These are phyloP conservation scores for Perodicticus potto DNA, from an alignment of 2,797 vertebrate species.

Conservation along the genomic window DNA sequence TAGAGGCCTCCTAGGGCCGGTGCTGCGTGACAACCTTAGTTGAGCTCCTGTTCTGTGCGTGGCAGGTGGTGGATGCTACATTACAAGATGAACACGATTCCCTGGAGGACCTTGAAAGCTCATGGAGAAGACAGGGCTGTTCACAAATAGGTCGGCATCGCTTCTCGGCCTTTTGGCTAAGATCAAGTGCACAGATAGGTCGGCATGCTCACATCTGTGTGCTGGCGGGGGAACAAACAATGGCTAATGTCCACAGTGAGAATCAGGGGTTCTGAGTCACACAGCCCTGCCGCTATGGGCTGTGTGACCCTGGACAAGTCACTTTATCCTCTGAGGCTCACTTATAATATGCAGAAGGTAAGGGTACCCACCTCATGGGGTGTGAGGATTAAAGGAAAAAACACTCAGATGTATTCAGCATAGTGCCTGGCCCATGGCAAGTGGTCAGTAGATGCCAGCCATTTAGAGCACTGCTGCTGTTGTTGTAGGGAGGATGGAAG, in stretches of 20 bases:
- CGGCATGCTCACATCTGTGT: too few relatives aligned
- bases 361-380: neutral
- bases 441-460: neutral
- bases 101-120: neutral
- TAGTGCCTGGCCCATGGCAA: rapidly evolving
- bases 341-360: neutral
- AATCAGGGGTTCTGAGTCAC: neutral
- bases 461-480: too few relatives aligned
- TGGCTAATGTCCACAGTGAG: neutral
- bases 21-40: neutral
- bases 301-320: neutral
- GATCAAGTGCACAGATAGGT: too few relatives aligned
- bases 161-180: too few relatives aligned
- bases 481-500: neutral
- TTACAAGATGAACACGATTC: neutral
- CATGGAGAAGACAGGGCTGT: neutral
- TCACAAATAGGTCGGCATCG: neutral
- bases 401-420: neutral
- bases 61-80: neutral
- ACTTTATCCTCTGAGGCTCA: neutral
- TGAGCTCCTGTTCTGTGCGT: neutral
- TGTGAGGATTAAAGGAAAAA: neutral
- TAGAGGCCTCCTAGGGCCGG: neutral
- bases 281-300: neutral
- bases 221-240: rapidly evolving